Evolutionary conservation across 2,797 vertebrate genomes (phyloP).

Genomic region (Phataginus tetradactyla): DNA sequence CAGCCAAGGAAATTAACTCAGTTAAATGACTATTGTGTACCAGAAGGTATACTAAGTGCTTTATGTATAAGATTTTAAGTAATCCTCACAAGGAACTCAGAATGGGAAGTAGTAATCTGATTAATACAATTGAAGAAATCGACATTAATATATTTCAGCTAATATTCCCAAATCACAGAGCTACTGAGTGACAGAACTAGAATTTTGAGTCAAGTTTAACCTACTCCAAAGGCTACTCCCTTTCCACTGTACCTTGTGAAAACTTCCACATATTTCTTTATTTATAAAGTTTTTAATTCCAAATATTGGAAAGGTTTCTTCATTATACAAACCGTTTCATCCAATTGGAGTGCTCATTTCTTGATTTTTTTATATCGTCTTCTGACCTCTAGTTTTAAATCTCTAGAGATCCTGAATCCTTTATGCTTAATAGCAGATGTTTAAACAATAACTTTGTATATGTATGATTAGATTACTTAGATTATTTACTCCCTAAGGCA

Average conservation of each 20-base stretch:
- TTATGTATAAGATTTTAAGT: neutral
- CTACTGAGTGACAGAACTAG: neutral
- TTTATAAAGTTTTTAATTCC: neutral
- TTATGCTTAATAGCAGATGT: neutral
- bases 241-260: neutral
- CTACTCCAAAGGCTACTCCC: neutral
- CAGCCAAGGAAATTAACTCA: neutral
- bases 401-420: neutral
- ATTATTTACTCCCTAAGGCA: neutral
- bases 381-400: neutral
- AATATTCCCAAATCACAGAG: neutral
- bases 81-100: neutral
- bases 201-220: slow-evolving; percentile 36
- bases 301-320: neutral
- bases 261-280: neutral
- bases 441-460: neutral
- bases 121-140: neutral
- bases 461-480: neutral
- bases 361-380: neutral
- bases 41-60: neutral
- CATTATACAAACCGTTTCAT: neutral
- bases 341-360: neutral
- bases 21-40: neutral
- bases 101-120: slow-evolving; percentile 35
- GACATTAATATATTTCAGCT: neutral